Percentiles rank a stretch among this genome's conserved stretches.
phyloP scores from a whole-genome alignment of 2,888 invertebrate genomes.

The Phyto melanocephala region DNA sequence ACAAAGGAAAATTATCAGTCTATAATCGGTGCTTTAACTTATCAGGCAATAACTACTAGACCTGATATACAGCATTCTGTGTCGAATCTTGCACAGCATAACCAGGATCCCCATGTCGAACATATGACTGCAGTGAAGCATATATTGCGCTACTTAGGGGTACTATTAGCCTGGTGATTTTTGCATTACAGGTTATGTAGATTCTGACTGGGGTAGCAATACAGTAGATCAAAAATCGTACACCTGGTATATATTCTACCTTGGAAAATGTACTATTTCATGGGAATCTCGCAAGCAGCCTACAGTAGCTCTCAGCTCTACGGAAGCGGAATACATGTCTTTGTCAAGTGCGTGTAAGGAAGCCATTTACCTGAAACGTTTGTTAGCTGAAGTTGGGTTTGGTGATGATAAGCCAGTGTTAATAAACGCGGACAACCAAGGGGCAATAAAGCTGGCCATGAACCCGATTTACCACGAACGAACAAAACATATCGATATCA shows the following conservation, averaged over 20 bases:
- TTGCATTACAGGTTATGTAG: background rate
- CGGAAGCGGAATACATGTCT: conserved; percentile 52
- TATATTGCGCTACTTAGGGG: background rate
- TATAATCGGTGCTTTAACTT: too few relatives aligned
- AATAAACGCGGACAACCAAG: conserved; percentile 37
- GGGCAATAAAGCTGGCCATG: conserved; percentile 53
- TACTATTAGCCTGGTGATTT: background rate
- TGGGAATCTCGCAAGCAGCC: conserved; percentile 32
- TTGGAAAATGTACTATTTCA: conserved; percentile 7
- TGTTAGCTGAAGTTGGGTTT: conserved; percentile 42
- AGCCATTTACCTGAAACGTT: conserved; percentile 25
- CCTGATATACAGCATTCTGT: conserved; percentile 1
- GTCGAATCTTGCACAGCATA: background rate
- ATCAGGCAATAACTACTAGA: background rate
- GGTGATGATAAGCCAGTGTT: background rate
- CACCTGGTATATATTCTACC: conserved; percentile 13
- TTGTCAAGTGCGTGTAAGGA: conserved; percentile 37
- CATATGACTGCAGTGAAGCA: background rate
- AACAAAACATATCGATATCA: conserved; percentile 49
- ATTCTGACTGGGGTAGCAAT: conserved; percentile 39
- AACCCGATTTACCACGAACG: conserved; percentile 61
- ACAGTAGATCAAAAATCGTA: conserved; percentile 26
- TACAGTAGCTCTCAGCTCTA: conserved; percentile 35
- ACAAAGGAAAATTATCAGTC: conserved; percentile 9
- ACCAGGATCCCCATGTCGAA: background rate